These are phyloP conservation scores for Thripadectes ignobilis DNA, from an alignment of 2,797 vertebrate species.

Conservation along the genomic window DNA sequence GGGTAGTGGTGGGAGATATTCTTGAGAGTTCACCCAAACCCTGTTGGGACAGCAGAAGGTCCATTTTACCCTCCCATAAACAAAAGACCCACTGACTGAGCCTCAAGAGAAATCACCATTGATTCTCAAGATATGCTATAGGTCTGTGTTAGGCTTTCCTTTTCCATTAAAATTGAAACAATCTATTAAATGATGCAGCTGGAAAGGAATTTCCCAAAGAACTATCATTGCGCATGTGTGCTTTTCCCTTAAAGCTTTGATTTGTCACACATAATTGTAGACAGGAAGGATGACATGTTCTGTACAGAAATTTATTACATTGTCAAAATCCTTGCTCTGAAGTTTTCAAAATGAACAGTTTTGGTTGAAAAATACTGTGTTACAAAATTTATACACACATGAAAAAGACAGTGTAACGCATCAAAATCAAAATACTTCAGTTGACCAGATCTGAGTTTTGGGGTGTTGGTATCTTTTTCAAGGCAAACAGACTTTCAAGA, in stretches of 20 bases:
- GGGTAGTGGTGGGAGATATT: not conserved
- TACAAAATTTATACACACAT: not conserved
- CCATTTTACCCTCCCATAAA: not conserved
- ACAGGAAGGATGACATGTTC: slow-evolving; percentile 17
- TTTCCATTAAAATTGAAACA: not conserved
- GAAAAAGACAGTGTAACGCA: not conserved
- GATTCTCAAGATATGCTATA: not conserved
- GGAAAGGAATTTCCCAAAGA: not conserved
- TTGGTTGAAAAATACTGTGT: not conserved
- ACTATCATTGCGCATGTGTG: not conserved
- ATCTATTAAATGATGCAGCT: not conserved
- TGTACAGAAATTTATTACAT: not conserved
- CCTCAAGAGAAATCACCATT: not conserved
- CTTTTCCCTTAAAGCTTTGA: not conserved
- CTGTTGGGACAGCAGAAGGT: not conserved
- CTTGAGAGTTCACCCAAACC: not conserved
- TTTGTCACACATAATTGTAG: not conserved
- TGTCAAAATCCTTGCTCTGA: slow-evolving; percentile 40
- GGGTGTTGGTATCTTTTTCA: slow-evolving; percentile 45
- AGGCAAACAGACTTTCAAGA: slow-evolving; percentile 43
- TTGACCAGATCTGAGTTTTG: slow-evolving; percentile 43
- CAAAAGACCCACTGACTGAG: not conserved
- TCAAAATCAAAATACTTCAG: slow-evolving; percentile 41
- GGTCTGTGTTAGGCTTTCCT: not conserved
- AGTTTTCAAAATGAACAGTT: slow-evolving; percentile 47